These are phyloP conservation scores for Dynastes grantii DNA, from an alignment of 2,888 invertebrate species.

Conservation along the genomic window DNA sequence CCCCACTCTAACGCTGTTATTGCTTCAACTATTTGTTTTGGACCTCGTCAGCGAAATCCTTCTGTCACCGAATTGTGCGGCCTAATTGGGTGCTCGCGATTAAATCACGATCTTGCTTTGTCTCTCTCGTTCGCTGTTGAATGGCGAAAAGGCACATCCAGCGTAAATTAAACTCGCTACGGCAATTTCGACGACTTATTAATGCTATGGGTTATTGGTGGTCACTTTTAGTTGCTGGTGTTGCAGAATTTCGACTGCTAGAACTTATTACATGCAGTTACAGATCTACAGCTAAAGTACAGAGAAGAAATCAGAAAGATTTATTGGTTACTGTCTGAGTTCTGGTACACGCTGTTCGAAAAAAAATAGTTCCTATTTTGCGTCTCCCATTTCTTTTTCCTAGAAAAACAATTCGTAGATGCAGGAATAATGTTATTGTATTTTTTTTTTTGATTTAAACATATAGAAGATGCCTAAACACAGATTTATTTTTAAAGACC, in stretches of 20 bases:
- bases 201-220: background rate
- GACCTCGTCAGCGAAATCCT: constrained; percentile 36
- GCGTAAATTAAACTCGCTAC: constrained; percentile 9
- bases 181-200: background rate
- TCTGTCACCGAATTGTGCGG: constrained; percentile 17
- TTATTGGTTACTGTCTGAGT: too few species aligned
- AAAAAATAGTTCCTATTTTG: too few species aligned
- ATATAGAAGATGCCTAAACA: too few species aligned
- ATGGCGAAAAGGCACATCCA: background rate
- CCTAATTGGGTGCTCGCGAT: constrained; percentile 38
- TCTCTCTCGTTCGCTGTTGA: background rate
- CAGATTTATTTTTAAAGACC: too few species aligned
- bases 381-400: too few species aligned
- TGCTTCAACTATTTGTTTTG: constrained; percentile 35
- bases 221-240: background rate
- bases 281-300: too few species aligned
- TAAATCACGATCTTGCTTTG: constrained; percentile 22
- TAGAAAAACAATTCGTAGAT: too few species aligned
- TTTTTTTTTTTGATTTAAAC: too few species aligned
- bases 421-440: too few species aligned
- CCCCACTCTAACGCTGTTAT: background rate
- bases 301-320: too few species aligned
- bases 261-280: too few species aligned
- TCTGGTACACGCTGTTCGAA: too few species aligned
- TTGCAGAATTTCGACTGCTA: background rate